phyloP scores from a whole-genome alignment of 2,888 invertebrate species.

The Allolobophora icterica region DNA sequence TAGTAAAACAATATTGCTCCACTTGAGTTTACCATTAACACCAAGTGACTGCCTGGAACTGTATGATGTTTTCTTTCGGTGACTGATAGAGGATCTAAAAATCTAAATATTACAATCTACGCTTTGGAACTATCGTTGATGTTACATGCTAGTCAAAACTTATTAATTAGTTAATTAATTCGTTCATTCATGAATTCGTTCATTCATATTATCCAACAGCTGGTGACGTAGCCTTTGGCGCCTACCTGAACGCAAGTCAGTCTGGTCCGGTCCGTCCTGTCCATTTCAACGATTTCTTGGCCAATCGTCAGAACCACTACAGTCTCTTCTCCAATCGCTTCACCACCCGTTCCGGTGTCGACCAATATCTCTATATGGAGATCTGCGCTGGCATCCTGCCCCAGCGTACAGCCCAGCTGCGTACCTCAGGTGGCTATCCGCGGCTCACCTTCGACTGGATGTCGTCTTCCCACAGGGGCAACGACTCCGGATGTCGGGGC shows the following conservation, averaged over 20 bases:
- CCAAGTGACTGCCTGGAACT: too few relatives aligned
- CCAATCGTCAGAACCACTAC: constrained; percentile 35
- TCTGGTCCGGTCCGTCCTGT: constrained; percentile 29
- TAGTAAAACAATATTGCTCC: too few relatives aligned
- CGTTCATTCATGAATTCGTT: too few relatives aligned
- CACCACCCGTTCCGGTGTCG: background rate
- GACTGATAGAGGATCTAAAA: too few relatives aligned
- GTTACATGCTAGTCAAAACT: too few relatives aligned
- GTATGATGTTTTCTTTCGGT: too few relatives aligned
- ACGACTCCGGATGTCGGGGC: constrained; percentile 34
- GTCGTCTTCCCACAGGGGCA: constrained; percentile 31
- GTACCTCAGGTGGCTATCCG: constrained; percentile 38
- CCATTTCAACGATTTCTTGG: constrained; percentile 18
- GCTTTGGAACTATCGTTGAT: too few relatives aligned
- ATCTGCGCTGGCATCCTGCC: constrained; percentile 39
- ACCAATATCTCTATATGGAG: constrained; percentile 31
- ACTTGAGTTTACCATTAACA: too few relatives aligned
- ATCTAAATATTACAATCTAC: too few relatives aligned
- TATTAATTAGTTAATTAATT: too few relatives aligned
- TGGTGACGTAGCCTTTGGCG: constrained; percentile 34
- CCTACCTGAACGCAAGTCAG: background rate
- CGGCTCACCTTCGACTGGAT: constrained; percentile 37
- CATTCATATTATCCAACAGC: too few relatives aligned
- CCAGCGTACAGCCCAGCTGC: background rate
- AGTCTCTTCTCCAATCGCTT: constrained; percentile 19